Evolutionary conservation across 2,797 vertebrate species (phyloP).

Genomic region (Macrochelys suwanniensis): DNA sequence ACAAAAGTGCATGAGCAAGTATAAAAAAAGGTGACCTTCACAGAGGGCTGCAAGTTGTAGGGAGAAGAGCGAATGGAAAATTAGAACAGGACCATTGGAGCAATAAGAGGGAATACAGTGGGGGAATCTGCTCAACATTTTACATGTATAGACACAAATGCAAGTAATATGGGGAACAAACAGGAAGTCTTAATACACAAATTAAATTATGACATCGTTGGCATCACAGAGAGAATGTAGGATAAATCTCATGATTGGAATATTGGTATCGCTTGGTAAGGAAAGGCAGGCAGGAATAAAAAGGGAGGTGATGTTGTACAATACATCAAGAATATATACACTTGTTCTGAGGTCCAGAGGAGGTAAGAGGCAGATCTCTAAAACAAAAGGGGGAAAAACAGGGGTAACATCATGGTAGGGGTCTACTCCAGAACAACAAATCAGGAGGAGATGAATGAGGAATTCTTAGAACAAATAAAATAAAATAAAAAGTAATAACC

Average conservation of each 20-base stretch:
- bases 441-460: background rate
- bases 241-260: background rate
- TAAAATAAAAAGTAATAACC: background rate
- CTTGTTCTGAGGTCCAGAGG: background rate
- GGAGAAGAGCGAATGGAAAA: background rate
- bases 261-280: background rate
- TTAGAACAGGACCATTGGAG: no score
- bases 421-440: background rate
- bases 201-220: background rate
- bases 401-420: background rate
- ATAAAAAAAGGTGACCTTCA: background rate
- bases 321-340: background rate
- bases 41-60: background rate
- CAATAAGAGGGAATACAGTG: background rate
- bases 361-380: background rate
- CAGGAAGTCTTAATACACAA: background rate
- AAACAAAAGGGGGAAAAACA: background rate
- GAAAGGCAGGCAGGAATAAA: background rate
- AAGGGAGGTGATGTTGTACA: background rate
- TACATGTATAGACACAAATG: background rate
- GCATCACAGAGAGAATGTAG: background rate
- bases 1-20: background rate
- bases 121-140: background rate
- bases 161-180: background rate
- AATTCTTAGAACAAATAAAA: background rate